Base-by-base conservation (phyloP, 2,113 vertebrate genomes). In the Otolemur garnettii region DNA sequence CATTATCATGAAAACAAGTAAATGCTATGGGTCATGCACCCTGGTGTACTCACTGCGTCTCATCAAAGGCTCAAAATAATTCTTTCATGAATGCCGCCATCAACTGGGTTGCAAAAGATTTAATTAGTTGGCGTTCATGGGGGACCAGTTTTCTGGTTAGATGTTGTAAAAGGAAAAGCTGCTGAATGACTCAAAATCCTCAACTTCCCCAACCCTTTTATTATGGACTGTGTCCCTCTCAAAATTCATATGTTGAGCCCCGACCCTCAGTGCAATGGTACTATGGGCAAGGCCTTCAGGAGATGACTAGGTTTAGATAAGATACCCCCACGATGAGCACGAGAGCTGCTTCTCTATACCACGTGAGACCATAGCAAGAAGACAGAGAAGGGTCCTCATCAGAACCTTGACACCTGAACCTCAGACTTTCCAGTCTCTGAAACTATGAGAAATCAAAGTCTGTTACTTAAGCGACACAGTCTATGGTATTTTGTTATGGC, bases 1-100 rank as follows among this genome's bases (percentile, higher is more conserved):
- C 75, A 78, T 69, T 87, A 71, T 69, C 69, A 96, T 60, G 64
- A 77, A 93, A 84, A 86, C 62, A 81, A 81, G 30, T 45, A 33
- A 90, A 69, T 55, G 57, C 33, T 60, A 2, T 64, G 68, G 42
- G 57, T 42, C 38, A 57, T 60, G 24, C 38, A 12, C 13, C 57
- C 13, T 64, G 42, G 33, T 42, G 57, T 13, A 88, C 45, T 1
- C 35, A 80, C 19, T 50, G 38, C 10, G 13, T 82, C 88, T 80
- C 62, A 77, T 35, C 15, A 42, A 78, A 90, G 72, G 57, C 42
- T 84, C 71, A 10, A 75, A 45, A 92, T 69, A 83, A 60, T 5
- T 80, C 53, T 33, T 90, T 35, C n/a, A 38, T 33, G 19, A 66
- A 66, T 53, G 57, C 62, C 11, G 18, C 68, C 91, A 83, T 30